phyloP scores from a whole-genome alignment of 2,888 invertebrate species.

The Argyresthia albistria region DNA sequence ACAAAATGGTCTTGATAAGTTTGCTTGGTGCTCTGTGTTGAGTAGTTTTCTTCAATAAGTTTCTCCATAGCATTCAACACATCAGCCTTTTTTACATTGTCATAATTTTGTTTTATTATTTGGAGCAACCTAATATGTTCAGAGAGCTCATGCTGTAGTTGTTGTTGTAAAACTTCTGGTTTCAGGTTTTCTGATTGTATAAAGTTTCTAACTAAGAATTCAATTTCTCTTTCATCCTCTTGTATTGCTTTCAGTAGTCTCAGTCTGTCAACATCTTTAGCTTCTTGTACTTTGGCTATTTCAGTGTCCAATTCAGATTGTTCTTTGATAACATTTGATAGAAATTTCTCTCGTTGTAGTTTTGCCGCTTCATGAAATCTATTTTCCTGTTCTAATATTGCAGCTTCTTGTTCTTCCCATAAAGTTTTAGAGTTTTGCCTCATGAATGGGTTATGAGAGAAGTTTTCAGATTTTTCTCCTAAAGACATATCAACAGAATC shows the following conservation, averaged over 20 bases:
- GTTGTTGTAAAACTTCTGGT: conserved; percentile 74
- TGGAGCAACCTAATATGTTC: conserved; percentile 78
- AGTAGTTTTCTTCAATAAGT: conserved; percentile 77
- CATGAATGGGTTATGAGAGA: conserved; percentile 41
- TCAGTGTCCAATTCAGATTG: conserved; percentile 78
- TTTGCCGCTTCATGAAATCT: conserved; percentile 76
- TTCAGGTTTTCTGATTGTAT: conserved; percentile 70
- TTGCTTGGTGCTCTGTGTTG: conserved; percentile 71
- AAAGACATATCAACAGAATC: conserved; percentile 29
- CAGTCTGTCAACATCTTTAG: conserved; percentile 75
- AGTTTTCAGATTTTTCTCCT: conserved; percentile 32
- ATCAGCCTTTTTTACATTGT: conserved; percentile 76
- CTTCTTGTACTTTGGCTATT: conserved; percentile 78
- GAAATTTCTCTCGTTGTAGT: conserved; percentile 74
- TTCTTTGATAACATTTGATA: conserved; percentile 65
- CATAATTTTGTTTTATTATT: conserved; percentile 70
- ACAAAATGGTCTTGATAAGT: conserved; percentile 76
- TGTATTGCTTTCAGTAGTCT: conserved; percentile 74
- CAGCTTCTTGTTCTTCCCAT: conserved; percentile 76
- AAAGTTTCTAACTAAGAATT: conserved; percentile 75
- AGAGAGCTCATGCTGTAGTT: conserved; percentile 76
- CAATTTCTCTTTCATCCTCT: conserved; percentile 77
- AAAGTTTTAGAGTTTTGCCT: conserved; percentile 30
- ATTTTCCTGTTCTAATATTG: conserved; percentile 75
- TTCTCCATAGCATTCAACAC: conserved; percentile 80